A percentile compares a stretch with the other conserved stretches of the same genome.
Evolutionary conservation across 2,113 vertebrate genomes (phyloP).

Genomic region (Neogale vison): DNA sequence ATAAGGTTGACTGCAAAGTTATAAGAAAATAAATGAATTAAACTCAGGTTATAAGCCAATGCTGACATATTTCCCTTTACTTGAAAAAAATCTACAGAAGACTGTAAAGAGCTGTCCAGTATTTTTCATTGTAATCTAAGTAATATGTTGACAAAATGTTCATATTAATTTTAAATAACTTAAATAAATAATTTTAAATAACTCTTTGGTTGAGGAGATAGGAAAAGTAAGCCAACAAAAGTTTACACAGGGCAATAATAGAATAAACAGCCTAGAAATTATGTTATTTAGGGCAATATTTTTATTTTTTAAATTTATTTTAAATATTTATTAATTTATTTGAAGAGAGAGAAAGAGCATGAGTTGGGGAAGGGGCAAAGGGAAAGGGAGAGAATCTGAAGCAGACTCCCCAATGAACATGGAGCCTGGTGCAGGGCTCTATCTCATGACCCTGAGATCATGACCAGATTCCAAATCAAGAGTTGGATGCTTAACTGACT

Average conservation of each 20-base stretch:
- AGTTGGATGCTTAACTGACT: not conserved
- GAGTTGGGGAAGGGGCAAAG: not conserved
- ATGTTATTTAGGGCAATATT: not conserved
- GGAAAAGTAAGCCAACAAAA: not conserved
- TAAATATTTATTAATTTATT: not conserved
- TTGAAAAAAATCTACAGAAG: slow-evolving; percentile 52
- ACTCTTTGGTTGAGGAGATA: not conserved
- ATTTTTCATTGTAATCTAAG: slow-evolving; percentile 54
- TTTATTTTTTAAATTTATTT: not conserved
- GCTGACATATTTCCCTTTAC: slow-evolving; percentile 40
- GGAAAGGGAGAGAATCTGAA: not conserved
- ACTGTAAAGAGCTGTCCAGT: not conserved
- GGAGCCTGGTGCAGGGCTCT: not conserved
- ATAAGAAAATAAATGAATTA: slow-evolving; percentile 54
- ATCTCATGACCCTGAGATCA: not conserved
- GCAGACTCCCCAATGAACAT: not conserved
- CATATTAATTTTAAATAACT: not conserved
- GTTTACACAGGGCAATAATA: not conserved
- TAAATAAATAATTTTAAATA: not conserved
- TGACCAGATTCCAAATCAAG: not conserved
- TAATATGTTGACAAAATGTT: not conserved
- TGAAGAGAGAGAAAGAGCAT: not conserved
- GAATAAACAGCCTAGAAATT: not conserved
- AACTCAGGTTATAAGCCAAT: slow-evolving; percentile 66
- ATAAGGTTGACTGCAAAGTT: slow-evolving; percentile 55